Percentiles rank a stretch among this genome's conserved stretches.
These are phyloP conservation scores for Dryoscopus gambensis DNA, from an alignment of 2,113 vertebrate species.

Conservation along the genomic window DNA sequence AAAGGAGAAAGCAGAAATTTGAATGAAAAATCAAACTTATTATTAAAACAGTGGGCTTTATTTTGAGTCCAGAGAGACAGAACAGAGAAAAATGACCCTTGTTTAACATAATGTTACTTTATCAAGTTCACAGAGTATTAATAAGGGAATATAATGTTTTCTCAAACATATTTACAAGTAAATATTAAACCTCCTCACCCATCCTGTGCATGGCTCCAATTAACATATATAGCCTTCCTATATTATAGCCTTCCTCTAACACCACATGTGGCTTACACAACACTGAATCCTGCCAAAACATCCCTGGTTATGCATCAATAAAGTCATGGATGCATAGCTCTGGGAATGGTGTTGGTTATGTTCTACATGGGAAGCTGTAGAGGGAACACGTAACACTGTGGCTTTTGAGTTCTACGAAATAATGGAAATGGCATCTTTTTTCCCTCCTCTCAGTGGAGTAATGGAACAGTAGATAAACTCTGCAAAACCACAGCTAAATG, in stretches of 20 bases:
- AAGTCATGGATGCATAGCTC: neutral
- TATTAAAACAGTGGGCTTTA: neutral
- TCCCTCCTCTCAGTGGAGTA: neutral
- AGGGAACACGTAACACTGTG: constrained; percentile 33
- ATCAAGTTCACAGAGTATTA: neutral
- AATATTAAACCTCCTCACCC: neutral
- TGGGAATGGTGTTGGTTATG: constrained; percentile 31
- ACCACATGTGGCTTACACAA: neutral
- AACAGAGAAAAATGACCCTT: neutral
- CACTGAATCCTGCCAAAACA: neutral
- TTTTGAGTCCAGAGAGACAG: neutral
- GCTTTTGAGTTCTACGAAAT: constrained; percentile 5
- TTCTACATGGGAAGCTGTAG: constrained; percentile 18
- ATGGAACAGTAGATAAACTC: constrained; percentile 47
- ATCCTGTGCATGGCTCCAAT: neutral
- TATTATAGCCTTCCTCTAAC: neutral
- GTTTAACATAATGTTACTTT: neutral
- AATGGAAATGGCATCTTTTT: constrained; percentile 6
- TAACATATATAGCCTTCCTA: neutral
- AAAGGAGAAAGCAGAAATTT: neutral
- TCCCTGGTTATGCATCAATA: neutral
- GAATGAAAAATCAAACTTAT: neutral
- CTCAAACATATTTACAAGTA: neutral
- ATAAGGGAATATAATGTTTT: neutral
- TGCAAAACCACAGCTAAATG: constrained; percentile 44